These are phyloP conservation scores for Lepidothrix coronata DNA, from an alignment of 2,113 vertebrate species.

Conservation along the genomic window DNA sequence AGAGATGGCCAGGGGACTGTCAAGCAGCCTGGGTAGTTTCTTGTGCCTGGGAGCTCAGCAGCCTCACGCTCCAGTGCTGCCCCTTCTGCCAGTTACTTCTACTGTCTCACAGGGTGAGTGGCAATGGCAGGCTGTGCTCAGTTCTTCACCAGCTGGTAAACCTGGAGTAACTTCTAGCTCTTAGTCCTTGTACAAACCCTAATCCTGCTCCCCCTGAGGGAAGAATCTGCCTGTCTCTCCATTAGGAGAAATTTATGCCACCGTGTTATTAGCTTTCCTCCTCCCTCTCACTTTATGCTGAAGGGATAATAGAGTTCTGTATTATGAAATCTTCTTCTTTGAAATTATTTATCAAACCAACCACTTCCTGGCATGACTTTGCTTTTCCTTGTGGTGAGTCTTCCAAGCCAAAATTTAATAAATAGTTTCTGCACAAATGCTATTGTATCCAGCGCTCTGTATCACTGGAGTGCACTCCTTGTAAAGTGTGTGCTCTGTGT, in stretches of 20 bases:
- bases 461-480: neutral
- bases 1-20: neutral
- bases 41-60: neutral
- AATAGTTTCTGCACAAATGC: neutral
- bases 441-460: neutral
- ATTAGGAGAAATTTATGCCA: neutral
- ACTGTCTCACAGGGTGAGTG: too few species aligned
- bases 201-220: neutral
- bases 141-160: neutral
- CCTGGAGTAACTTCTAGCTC: neutral
- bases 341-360: conserved; percentile 24
- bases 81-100: neutral
- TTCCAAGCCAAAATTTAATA: neutral
- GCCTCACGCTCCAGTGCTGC: rapidly evolving
- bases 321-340: neutral
- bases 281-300: neutral
- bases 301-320: neutral
- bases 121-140: neutral
- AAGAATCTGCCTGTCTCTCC: neutral
- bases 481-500: neutral
- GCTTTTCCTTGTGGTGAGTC: neutral
- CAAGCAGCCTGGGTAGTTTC: neutral
- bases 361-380: conserved; percentile 22
- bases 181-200: neutral
- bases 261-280: neutral